Evolutionary conservation across 2,888 invertebrate species (phyloP).

Genomic region (Xestia c-nigrum): DNA sequence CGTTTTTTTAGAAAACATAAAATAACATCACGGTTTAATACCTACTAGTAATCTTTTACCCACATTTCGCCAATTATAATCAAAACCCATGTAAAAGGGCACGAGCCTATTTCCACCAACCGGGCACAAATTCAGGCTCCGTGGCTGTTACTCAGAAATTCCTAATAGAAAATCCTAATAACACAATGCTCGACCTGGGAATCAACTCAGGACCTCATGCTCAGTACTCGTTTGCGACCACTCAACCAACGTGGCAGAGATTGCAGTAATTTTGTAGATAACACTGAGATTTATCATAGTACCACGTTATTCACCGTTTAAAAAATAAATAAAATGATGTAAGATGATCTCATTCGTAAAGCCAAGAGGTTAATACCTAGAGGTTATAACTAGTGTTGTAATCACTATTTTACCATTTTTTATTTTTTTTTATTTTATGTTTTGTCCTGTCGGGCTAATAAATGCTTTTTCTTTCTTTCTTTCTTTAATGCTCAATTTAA

Average conservation of each 20-base stretch:
- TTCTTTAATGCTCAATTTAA: neutral
- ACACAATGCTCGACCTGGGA: neutral
- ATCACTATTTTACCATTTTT: no score
- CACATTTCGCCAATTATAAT: neutral
- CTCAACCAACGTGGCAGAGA: neutral
- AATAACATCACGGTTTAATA: neutral
- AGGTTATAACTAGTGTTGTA: no score
- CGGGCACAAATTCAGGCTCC: neutral
- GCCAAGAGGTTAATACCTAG: neutral
- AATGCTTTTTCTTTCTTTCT: no score
- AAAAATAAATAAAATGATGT: neutral
- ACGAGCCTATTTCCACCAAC: neutral
- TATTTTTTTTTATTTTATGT: no score
- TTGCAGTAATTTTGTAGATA: neutral
- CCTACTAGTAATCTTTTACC: neutral
- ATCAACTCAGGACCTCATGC: neutral
- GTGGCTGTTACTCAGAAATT: neutral
- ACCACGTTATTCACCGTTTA: neutral
- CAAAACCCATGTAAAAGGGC: neutral
- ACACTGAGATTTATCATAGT: neutral
- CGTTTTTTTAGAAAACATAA: neutral
- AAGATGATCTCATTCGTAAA: constrained; percentile 3
- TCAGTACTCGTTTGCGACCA: neutral
- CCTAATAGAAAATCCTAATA: neutral
- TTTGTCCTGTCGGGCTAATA: no score